Conservation (phyloP, 1,140 invertebrate species). For the Drosophila subobscura region DNA sequence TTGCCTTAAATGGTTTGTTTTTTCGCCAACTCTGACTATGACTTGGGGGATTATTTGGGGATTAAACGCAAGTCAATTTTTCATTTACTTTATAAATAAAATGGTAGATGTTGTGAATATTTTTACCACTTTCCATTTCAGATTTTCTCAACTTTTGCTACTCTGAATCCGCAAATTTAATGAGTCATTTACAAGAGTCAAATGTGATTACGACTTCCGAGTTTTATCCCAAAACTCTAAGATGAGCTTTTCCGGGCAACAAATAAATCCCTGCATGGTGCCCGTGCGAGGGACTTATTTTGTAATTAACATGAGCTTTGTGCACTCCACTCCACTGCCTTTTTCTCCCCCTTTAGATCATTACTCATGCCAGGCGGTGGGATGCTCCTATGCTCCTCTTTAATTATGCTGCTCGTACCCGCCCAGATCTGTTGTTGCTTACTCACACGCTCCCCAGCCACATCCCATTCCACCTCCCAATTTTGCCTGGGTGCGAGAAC, state of each 20-base stretch:
- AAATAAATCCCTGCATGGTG: slow-evolving; percentile 11
- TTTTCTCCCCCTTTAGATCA: slow-evolving; percentile 1
- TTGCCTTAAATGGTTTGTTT: no score
- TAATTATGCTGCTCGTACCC: slow-evolving; percentile 55
- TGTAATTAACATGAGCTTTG: slow-evolving; percentile 53
- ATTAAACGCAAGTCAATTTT: no score
- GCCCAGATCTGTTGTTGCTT: slow-evolving; percentile 25
- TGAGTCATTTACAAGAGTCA: neutral
- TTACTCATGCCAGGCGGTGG: slow-evolving; percentile 1
- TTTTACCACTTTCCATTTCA: no score
- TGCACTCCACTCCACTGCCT: neutral
- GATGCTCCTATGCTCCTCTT: slow-evolving; percentile 7
- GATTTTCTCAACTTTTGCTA: no score
- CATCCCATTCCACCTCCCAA: neutral
- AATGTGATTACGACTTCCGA: neutral
- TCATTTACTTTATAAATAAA: no score
- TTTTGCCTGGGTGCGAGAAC: slow-evolving; percentile 30
- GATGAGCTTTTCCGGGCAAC: neutral
- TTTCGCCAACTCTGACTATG: no score
- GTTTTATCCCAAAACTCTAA: slow-evolving; percentile 2
- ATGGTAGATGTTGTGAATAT: no score
- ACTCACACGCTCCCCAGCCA: neutral
- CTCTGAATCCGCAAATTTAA: neutral
- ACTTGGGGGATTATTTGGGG: no score
- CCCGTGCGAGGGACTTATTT: slow-evolving; percentile 28